Evolutionary conservation across 1,140 invertebrate genomes (phyloP).

Genomic region (Ceratosolen fusciceps): DNA sequence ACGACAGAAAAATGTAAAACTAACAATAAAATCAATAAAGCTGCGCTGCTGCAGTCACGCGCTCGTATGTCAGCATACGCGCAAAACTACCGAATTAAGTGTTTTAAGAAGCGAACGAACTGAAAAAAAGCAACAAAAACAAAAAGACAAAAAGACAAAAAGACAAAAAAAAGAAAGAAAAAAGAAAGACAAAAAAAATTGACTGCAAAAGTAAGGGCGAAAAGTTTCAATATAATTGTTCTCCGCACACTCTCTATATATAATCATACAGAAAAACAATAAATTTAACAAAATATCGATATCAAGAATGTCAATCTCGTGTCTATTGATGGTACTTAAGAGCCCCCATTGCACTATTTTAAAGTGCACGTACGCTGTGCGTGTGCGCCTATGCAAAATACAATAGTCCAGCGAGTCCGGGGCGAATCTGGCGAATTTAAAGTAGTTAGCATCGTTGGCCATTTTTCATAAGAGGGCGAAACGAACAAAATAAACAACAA

Average conservation of each 20-base stretch:
- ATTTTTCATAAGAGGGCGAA: conserved; percentile 9
- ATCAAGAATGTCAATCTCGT: conserved; percentile 58
- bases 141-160: too few species aligned
- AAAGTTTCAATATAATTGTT: conserved; percentile 48
- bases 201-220: conserved; percentile 32
- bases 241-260: conserved; percentile 55
- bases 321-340: conserved; percentile 59
- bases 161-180: too few species aligned
- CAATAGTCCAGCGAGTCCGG: conserved; percentile 40
- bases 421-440: conserved; percentile 24
- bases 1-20: conserved; percentile 25
- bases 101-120: conserved; percentile 39
- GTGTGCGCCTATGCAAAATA: conserved; percentile 37
- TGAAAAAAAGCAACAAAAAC: too few species aligned
- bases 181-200: conserved; percentile 3
- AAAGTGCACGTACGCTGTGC: conserved; percentile 5
- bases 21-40: conserved; percentile 37
- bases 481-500: not conserved
- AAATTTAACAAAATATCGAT: conserved; percentile 52
- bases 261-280: conserved; percentile 49
- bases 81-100: conserved; percentile 42
- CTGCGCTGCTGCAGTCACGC: conserved; percentile 19
- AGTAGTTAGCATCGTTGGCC: conserved; percentile 19
- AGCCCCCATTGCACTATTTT: conserved; percentile 45
- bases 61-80: conserved; percentile 11